phyloP scores from a whole-genome alignment of 2,888 invertebrate genomes.

The Drepana falcataria region DNA sequence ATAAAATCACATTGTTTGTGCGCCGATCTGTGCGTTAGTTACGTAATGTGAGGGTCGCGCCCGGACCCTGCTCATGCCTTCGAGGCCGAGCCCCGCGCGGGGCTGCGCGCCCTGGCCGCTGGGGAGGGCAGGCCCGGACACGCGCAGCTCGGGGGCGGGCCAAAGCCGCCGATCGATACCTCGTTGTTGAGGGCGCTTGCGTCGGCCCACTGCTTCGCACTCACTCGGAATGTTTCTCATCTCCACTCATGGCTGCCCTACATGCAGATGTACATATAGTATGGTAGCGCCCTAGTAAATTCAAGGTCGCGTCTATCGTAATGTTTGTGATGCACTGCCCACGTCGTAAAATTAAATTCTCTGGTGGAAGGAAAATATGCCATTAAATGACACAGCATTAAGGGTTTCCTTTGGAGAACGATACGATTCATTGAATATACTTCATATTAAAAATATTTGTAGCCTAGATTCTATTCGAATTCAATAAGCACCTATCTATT shows the following conservation, averaged over 20 bases:
- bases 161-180: not conserved
- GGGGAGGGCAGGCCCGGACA: no score
- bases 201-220: slow-evolving; percentile 7
- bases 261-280: slow-evolving; percentile 37
- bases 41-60: slow-evolving; percentile 67
- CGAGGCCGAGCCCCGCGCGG: slow-evolving; percentile 32
- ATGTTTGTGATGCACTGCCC: not conserved
- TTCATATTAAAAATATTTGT: no score
- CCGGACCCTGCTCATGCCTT: slow-evolving; percentile 48
- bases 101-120: slow-evolving; percentile 22
- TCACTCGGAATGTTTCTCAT: no score
- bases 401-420: no score
- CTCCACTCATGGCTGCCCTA: slow-evolving; percentile 29
- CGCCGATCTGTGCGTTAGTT: slow-evolving; percentile 78
- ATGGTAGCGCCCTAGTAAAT: slow-evolving; percentile 27
- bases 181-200: slow-evolving; percentile 1
- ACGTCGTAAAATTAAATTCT: no score
- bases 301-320: slow-evolving; percentile 37
- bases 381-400: no score
- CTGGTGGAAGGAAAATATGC: no score
- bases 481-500: no score
- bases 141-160: no score
- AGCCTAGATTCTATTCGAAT: no score
- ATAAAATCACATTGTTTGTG: slow-evolving; percentile 78
- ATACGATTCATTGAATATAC: no score